Percentiles rank a stretch among this genome's conserved stretches.
Evolutionary conservation across 2,888 invertebrate species (phyloP).

Genomic region (Phragmatobia fuliginosa): DNA sequence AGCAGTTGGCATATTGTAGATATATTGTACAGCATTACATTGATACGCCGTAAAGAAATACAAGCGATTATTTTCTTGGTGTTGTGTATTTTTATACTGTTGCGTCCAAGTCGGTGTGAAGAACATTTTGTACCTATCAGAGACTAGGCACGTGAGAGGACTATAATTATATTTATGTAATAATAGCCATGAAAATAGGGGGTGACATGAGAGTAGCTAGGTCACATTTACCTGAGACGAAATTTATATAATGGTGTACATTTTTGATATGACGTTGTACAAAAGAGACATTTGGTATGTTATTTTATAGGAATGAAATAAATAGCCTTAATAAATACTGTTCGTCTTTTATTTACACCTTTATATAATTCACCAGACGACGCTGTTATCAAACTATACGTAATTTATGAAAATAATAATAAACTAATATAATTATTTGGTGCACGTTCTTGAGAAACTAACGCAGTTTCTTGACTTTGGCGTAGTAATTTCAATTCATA

Average conservation of each 20-base stretch:
- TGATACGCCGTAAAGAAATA: slow-evolving; percentile 48
- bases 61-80: slow-evolving; percentile 36
- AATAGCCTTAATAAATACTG: slow-evolving; percentile 84
- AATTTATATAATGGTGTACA: slow-evolving; percentile 87
- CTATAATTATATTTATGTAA: slow-evolving; percentile 79
- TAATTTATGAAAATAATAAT: not conserved
- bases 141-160: slow-evolving; percentile 77
- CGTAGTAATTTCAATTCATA: too few relatives aligned
- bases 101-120: slow-evolving; percentile 57
- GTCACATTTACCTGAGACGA: slow-evolving; percentile 86
- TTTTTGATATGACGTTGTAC: slow-evolving; percentile 88
- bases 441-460: too few relatives aligned
- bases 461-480: too few relatives aligned
- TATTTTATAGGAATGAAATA: slow-evolving; percentile 88
- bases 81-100: slow-evolving; percentile 49
- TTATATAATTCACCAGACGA: not conserved
- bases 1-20: slow-evolving; percentile 71
- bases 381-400: not conserved
- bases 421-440: too few relatives aligned
- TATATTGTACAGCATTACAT: slow-evolving; percentile 76
- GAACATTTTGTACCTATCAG: slow-evolving; percentile 72
- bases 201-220: slow-evolving; percentile 77
- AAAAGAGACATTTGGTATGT: slow-evolving; percentile 88
- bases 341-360: slow-evolving; percentile 52
- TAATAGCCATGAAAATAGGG: slow-evolving; percentile 73